Evolutionary conservation across 1,140 invertebrate genomes (phyloP).

Genomic region (Calosoma granatense): DNA sequence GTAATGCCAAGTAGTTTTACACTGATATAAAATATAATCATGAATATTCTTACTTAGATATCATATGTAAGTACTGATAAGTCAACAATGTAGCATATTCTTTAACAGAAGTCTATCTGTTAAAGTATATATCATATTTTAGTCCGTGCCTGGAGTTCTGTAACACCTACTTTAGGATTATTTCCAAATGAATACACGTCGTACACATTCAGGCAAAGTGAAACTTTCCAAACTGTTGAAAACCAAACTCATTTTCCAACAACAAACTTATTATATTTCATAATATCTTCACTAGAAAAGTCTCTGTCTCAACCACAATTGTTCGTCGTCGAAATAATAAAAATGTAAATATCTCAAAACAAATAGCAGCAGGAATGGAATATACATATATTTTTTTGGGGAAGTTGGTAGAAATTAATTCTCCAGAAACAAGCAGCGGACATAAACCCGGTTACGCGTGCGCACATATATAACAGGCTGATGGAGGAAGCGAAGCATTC

Average conservation of each 20-base stretch:
- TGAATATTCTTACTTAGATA: too few relatives aligned
- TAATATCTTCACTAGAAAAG: too few relatives aligned
- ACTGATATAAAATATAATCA: too few relatives aligned
- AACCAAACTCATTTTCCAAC: background rate
- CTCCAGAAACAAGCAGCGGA: background rate
- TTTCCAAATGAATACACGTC: background rate
- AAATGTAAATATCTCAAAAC: conserved; percentile 1
- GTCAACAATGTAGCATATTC: too few relatives aligned
- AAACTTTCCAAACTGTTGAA: background rate
- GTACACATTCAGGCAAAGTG: background rate
- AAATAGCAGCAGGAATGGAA: background rate
- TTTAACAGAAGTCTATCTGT: too few relatives aligned
- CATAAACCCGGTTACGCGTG: background rate
- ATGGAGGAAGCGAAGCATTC: background rate
- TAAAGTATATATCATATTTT: too few relatives aligned
- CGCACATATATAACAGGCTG: too few relatives aligned
- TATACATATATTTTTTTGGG: background rate
- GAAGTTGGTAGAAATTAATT: conserved; percentile 1
- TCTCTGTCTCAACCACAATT: too few relatives aligned
- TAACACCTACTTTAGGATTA: background rate
- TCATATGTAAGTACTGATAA: too few relatives aligned
- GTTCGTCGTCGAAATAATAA: too few relatives aligned
- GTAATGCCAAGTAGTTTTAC: too few relatives aligned
- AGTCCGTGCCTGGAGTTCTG: too few relatives aligned
- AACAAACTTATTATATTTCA: background rate